phyloP scores from a whole-genome alignment of 2,113 vertebrate genomes.

The Phrynosoma blainvillii region DNA sequence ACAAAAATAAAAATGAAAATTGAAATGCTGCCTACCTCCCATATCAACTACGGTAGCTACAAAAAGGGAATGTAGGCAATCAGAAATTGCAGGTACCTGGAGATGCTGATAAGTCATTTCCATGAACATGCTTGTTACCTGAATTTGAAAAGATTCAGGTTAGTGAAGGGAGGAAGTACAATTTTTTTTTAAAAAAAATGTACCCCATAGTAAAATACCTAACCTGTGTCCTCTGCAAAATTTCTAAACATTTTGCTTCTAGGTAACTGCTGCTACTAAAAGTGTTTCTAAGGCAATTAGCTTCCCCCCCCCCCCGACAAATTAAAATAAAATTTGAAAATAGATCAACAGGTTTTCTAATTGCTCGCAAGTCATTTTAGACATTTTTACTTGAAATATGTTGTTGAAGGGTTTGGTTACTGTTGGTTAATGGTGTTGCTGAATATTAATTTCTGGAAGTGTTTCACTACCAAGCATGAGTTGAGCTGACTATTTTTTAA shows the following conservation, averaged over 20 bases:
- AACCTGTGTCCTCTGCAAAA: neutral
- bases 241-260: neutral
- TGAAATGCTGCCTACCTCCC: neutral
- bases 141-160: conserved; percentile 29
- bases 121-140: neutral
- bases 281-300: neutral
- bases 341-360: neutral
- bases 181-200: conserved; percentile 1
- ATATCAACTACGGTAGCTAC: neutral
- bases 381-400: neutral
- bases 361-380: neutral
- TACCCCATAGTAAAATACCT: neutral
- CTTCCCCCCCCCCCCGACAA: accelerated
- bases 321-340: neutral
- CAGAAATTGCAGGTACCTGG: conserved; percentile 23
- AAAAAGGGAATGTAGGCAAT: neutral
- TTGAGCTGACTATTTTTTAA: neutral
- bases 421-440: neutral
- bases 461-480: neutral
- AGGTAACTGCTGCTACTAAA: neutral
- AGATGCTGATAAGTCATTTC: conserved; percentile 30
- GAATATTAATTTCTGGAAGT: neutral
- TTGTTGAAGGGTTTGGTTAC: neutral
- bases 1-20: neutral
- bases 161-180: conserved; percentile 18